Conservation (phyloP, 2,888 invertebrate species). For the Phalangium opilio region DNA sequence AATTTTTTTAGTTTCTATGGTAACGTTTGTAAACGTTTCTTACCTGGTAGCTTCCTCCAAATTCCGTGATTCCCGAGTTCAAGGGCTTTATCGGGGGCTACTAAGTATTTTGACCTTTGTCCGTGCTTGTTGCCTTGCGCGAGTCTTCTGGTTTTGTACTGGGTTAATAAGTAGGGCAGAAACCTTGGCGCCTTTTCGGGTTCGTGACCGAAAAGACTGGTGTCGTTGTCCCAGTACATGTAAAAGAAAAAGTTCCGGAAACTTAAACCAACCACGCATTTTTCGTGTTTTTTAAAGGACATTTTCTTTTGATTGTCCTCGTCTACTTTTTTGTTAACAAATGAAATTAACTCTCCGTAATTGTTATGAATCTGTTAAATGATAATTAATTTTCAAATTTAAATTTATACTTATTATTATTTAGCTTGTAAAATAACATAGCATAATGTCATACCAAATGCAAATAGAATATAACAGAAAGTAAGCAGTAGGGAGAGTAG, state of each 20-base stretch:
- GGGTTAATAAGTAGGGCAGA: slow-evolving; percentile 24
- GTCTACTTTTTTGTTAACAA: no score
- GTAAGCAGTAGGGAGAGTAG: not conserved
- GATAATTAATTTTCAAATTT: no score
- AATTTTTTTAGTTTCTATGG: no score
- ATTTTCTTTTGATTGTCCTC: slow-evolving; percentile 3
- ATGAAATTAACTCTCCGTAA: no score
- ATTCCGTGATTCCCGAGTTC: slow-evolving; percentile 28
- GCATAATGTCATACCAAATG: no score
- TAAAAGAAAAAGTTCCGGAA: slow-evolving; percentile 38
- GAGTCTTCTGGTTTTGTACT: slow-evolving; percentile 24
- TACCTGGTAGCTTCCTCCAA: slow-evolving; percentile 22
- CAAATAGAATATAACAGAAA: no score
- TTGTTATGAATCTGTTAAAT: no score
- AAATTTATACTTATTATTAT: no score
- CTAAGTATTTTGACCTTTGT: slow-evolving; percentile 36
- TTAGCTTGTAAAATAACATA: no score
- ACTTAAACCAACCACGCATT: slow-evolving; percentile 31
- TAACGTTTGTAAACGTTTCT: not conserved
- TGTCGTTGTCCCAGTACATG: slow-evolving; percentile 34
- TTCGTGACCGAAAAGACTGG: slow-evolving; percentile 26
- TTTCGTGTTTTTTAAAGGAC: slow-evolving; percentile 8
- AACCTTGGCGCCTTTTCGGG: slow-evolving; percentile 21
- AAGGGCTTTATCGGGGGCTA: slow-evolving; percentile 24
- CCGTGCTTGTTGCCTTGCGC: slow-evolving; percentile 19